Percentiles rank a stretch among this genome's conserved stretches.
Conservation (phyloP, 2,113 vertebrate species). For the Crypturellus undulatus region DNA sequence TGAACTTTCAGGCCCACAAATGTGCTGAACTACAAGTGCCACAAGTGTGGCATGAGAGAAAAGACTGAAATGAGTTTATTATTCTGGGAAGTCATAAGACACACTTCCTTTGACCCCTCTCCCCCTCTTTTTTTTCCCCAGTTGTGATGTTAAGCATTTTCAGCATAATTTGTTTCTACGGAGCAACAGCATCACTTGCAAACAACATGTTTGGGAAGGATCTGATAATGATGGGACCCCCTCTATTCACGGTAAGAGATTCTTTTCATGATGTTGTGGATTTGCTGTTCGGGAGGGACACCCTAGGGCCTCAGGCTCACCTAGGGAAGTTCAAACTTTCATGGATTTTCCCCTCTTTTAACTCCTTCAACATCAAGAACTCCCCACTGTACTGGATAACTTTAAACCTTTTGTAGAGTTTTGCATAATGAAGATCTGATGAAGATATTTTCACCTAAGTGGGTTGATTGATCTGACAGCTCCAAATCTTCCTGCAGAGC, state of each 20-base stretch:
- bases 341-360: not conserved
- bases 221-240: conserved; percentile 81
- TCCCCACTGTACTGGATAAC: not conserved
- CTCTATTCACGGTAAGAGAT: conserved; percentile 79
- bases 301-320: not conserved
- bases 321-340: not conserved
- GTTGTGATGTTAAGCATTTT: conserved; percentile 81
- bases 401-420: not conserved
- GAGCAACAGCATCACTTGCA: conserved; percentile 81
- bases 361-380: not conserved
- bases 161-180: conserved; percentile 83
- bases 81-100: not conserved
- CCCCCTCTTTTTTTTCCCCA: conserved; percentile 27
- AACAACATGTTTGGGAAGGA: conserved; percentile 82
- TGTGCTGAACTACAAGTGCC: not conserved
- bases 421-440: not conserved
- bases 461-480: not conserved
- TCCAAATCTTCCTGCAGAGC: not conserved
- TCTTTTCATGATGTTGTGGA: not conserved
- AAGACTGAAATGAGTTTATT: not conserved
- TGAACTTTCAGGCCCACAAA: not conserved
- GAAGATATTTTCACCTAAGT: not conserved
- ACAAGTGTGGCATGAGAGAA: not conserved
- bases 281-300: not conserved
- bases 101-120: not conserved